A percentile compares a stretch with the other conserved stretches of the same genome.
These are phyloP conservation scores for Chinchilla lanigera DNA, from an alignment of 2,113 vertebrate species.

Conservation along the genomic window DNA sequence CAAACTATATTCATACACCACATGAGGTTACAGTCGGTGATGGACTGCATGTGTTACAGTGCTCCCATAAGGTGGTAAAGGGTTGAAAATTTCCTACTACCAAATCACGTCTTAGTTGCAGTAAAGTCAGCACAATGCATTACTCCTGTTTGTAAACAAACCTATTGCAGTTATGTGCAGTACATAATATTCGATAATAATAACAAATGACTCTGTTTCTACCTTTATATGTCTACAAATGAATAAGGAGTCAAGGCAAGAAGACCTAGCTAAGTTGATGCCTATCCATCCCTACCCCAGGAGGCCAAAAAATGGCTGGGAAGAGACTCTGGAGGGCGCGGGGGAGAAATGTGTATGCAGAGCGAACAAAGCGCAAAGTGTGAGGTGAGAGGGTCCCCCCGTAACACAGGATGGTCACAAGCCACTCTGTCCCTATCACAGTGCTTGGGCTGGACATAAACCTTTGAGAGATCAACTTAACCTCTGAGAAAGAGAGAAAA, in stretches of 20 bases:
- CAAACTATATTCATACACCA: not conserved
- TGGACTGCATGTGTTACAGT: not conserved
- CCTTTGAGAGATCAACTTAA: not conserved
- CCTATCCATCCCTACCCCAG: not conserved
- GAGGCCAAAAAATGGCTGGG: not conserved
- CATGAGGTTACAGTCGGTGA: not conserved
- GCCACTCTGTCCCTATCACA: not conserved
- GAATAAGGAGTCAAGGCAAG: not conserved
- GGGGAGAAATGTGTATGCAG: not conserved
- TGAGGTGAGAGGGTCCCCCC: not conserved
- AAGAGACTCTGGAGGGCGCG: not conserved
- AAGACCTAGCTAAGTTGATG: not conserved
- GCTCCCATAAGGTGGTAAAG: not conserved
- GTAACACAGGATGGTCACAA: not conserved
- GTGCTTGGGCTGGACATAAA: not conserved
- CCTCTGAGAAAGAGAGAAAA: constrained; percentile 15
- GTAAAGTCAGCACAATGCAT: not conserved
- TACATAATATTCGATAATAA: not conserved
- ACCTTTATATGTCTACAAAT: not conserved
- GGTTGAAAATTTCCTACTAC: not conserved
- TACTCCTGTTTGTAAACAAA: not conserved
- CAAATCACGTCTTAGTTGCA: not conserved
- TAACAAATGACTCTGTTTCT: not conserved
- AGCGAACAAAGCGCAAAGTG: not conserved
- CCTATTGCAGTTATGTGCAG: not conserved